Evolutionary conservation across 2,888 invertebrate genomes (phyloP), one percentile per base, ranked within the genome.

Genomic region (Rhorus exstirpatorius): DNA sequence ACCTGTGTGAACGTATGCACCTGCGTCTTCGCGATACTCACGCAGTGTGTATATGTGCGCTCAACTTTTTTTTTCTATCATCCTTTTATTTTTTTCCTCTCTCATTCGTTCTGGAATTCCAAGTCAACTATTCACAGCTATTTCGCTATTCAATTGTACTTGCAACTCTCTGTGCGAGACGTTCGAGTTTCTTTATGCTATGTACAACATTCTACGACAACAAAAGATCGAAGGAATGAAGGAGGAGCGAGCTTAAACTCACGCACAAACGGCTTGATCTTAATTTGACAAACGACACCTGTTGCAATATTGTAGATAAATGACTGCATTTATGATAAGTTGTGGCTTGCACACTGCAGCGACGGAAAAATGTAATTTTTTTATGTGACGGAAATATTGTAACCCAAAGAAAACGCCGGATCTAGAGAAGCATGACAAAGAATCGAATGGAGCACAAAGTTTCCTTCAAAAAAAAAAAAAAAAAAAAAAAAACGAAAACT

Each of bases 1-100:
- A 82, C 82, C 75, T 79, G 74, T 82, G 82, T 46, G 78, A 82
- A 70, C 82, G 51, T 65, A 70, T 82, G 82, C 82, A 82, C 78
- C 82, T 82, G 82, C 78, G 51, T 67, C 38, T 76, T 24, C 19
- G 17, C 7, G 14, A 51, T 31, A 63, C 38, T 6, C 35, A 17
- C 17, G n/a, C n/a, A n/a, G n/a, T n/a, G n/a, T n/a, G n/a, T n/a
- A n/a, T n/a, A n/a, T 55, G 21, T 26, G 12, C 26, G 31, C 24
- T 68, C 24, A 55, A 61, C 53, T 63, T 58, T 58, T 24, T 44
- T 12, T 55, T 51, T 31, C 19, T 67, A 21, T 68, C 60, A 31
- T 49, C 26, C n/a, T 58, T 53, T 71, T 26, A 26, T 60, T 26
- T 55, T 12, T 44, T 55, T 55, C 14, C 14, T 26, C 70, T 6